Evolutionary conservation across 2,888 invertebrate genomes (phyloP), one percentile per base, ranked within the genome.

Genomic region (Eupithecia tripunctaria): DNA sequence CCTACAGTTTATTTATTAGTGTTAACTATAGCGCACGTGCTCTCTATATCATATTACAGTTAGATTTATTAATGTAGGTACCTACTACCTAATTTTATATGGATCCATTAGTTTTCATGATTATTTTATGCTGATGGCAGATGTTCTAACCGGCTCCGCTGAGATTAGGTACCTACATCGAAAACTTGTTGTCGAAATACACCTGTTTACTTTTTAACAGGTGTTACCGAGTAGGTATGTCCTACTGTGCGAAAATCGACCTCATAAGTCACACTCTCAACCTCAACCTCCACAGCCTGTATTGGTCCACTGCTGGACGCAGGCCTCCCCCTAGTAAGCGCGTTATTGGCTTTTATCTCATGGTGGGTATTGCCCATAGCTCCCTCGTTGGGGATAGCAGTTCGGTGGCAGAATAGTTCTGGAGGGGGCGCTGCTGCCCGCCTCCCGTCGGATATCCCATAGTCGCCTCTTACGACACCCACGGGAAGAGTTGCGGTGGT

Each of bases 61-160:
- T 12, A 29, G 18, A n/a, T 67, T 62, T 47, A 27, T 67, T 27
- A 15, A 18, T 66, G 51, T 60, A 70, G 1, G 1, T n/a, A 51
- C n/a, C 27, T 18, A 60, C 1, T n/a, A 51, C n/a, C 27, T 18
- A 60, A 29, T 68, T 65, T 68, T 59, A 64, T 43, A 73, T 64
- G 56, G 43, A 67, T 32, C 67, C 67, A 70, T 73, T 72, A 69
- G 64, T 72, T 74, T 73, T 76, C 71, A 75, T 75, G 67, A 66
- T 64, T 59, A 74, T 71, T 71, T 76, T 76, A 77, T 76, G 73
- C 69, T 67, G 74, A 75, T 76, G 38, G 25, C 27, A 74, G 59
- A 43, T 38, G 62, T 64, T 62, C 67, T 25, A 77, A 79, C 79
- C 76, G 72, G 76, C 72, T 76, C 67, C 64, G 29, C 62, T 18